Evolutionary conservation across 2,113 vertebrate genomes (phyloP), one percentile per base, ranked within the genome.

Genomic region (Rallus limicola): DNA sequence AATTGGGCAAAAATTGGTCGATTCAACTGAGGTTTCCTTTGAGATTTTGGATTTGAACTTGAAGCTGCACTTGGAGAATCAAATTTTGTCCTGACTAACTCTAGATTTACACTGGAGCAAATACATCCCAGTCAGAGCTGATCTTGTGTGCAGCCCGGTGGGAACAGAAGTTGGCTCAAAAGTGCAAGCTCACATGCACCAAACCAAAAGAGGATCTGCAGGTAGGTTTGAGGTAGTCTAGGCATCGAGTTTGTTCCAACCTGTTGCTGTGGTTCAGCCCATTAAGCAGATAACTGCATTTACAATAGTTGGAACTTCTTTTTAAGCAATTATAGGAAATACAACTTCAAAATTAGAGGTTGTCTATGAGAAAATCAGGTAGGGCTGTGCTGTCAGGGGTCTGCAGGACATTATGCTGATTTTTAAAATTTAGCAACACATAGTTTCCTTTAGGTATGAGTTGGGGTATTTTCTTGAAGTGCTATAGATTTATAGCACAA

Each of bases 1-100:
- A 92, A 80, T 89, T 89, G 91, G 96, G 92, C 93, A 97, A 91
- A 95, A 95, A 74, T 82, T 70, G 81, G 74, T 96, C 1, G 1
- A 85, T 95, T 92, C 83, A 80, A 7, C 83, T 82, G 90, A 95
- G 63, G 74, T 96, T 96, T 96, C 90, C 90, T 96, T 91, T 92
- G 88, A 93, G 91, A 92, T 87, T 93, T 96, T 91, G 91, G 88
- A 94, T 91, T 93, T 91, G 86, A 96, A 97, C 76, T 69, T 75
- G 86, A 82, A 95, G 59, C 86, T 91, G 59, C 67, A 46, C 83
- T 91, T 89, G 50, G 96, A 95, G 87, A 94, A 77, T 91, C 87
- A 90, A 28, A 69, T 74, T 85, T 93, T 97, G 67, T 42, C 95
- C 88, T 83, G 69, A 92, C 58, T 92, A 23, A 76, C 31, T 81